These are phyloP conservation scores for Grus americana DNA, from an alignment of 2,113 vertebrate genomes.

Conservation along the genomic window DNA sequence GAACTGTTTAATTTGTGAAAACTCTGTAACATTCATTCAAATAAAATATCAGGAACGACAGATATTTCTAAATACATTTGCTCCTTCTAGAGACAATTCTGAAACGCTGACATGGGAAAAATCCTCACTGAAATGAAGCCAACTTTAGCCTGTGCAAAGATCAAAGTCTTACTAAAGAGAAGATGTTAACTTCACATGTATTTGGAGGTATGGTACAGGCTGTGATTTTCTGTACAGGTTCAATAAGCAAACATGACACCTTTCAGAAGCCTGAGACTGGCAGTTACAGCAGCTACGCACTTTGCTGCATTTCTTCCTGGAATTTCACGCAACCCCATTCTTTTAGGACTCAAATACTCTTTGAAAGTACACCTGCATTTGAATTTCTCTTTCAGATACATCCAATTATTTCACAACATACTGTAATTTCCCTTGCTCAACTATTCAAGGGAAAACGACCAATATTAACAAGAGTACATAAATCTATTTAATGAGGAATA, in stretches of 20 bases:
- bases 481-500: slow-evolving; percentile 27
- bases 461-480: background rate
- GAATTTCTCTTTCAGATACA: background rate
- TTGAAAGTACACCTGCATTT: background rate
- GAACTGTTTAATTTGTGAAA: background rate
- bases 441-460: background rate
- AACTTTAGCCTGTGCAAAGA: background rate
- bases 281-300: background rate
- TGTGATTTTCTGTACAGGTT: background rate
- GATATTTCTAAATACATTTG: background rate
- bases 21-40: background rate
- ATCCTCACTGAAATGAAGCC: background rate
- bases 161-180: background rate
- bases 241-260: background rate
- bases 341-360: background rate
- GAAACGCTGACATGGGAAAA: background rate
- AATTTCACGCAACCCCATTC: background rate
- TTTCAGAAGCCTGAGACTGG: background rate
- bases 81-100: background rate
- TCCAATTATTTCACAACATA: slow-evolving; percentile 3
- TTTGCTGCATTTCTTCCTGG: background rate
- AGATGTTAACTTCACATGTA: background rate
- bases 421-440: background rate
- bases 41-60: background rate
- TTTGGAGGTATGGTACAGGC: background rate